Conservation (phyloP, 2,113 vertebrate species). For the Origma solitaria region DNA sequence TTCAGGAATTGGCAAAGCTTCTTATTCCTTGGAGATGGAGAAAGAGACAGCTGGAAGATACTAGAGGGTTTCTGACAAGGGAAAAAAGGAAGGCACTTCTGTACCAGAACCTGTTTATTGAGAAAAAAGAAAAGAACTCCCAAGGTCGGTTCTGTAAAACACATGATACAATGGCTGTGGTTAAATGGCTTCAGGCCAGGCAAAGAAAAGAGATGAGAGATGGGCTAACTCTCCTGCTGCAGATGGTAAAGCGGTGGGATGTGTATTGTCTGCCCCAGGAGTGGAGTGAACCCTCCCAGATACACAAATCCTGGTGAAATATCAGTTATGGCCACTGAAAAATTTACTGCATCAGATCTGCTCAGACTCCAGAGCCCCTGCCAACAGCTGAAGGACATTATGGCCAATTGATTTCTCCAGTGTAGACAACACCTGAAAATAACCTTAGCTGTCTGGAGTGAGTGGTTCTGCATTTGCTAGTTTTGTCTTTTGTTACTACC, state of each 20-base stretch:
- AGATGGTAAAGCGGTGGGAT: background rate
- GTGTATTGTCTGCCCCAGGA: background rate
- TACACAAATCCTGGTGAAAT: background rate
- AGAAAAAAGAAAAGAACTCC: background rate
- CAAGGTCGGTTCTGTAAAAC: background rate
- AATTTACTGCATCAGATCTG: background rate
- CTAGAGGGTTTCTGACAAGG: background rate
- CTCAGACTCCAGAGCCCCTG: background rate
- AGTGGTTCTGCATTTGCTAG: background rate
- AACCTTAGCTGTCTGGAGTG: background rate
- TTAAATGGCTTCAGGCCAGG: background rate
- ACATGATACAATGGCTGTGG: background rate
- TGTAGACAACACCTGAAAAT: background rate
- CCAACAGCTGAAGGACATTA: background rate
- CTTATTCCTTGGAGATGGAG: background rate
- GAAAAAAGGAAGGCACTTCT: background rate
- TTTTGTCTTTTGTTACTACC: constrained; percentile 34
- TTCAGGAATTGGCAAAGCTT: background rate
- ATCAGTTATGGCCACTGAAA: background rate
- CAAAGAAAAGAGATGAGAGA: background rate
- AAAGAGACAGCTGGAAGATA: background rate
- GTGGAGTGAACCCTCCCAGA: background rate
- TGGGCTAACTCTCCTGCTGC: background rate
- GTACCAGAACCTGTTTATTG: background rate
- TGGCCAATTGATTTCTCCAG: background rate